These are phyloP conservation scores for Sebastes itinus DNA, from an alignment of 2,797 vertebrate species.

Conservation along the genomic window DNA sequence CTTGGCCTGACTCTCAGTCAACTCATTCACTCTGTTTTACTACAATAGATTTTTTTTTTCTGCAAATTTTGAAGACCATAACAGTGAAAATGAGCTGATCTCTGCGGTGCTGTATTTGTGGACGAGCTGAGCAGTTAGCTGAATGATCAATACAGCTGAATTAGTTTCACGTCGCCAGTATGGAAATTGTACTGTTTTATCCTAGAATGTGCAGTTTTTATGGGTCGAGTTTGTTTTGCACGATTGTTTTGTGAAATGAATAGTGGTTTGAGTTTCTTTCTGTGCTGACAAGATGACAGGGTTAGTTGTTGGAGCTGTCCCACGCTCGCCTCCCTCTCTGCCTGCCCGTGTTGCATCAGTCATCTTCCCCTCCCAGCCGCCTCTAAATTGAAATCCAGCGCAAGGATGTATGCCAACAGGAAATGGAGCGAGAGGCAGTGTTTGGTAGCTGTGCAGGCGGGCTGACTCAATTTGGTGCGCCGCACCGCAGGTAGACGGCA, in stretches of 20 bases:
- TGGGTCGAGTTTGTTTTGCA: slow-evolving; percentile 16
- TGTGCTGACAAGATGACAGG: neutral
- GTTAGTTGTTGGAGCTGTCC: slow-evolving; percentile 16
- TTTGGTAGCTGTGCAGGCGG: slow-evolving; percentile 37
- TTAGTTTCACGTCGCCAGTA: slow-evolving; percentile 20
- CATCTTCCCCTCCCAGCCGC: slow-evolving; percentile 24
- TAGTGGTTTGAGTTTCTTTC: slow-evolving; percentile 5
- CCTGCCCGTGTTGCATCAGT: slow-evolving; percentile 31
- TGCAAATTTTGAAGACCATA: slow-evolving; percentile 46
- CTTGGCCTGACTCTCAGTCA: slow-evolving; percentile 18
- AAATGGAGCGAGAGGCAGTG: slow-evolving; percentile 54
- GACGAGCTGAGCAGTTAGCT: slow-evolving; percentile 29
- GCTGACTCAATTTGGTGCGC: slow-evolving; percentile 65
- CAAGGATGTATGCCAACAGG: slow-evolving; percentile 49
- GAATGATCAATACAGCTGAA: slow-evolving; percentile 42
- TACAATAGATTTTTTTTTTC: slow-evolving; percentile 39
- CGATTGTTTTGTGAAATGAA: slow-evolving; percentile 12
- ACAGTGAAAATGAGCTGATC: slow-evolving; percentile 32
- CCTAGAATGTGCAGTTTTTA: slow-evolving; percentile 9
- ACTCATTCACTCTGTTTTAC: slow-evolving; percentile 40
- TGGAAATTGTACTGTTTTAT: slow-evolving; percentile 8
- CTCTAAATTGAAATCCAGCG: slow-evolving; percentile 57
- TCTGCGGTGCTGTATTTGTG: slow-evolving; percentile 20
- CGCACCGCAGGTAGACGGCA: slow-evolving; percentile 53
- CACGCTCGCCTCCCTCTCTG: neutral